Evolutionary conservation across 2,888 invertebrate species (phyloP).

Genomic region (Noctua fimbriata): DNA sequence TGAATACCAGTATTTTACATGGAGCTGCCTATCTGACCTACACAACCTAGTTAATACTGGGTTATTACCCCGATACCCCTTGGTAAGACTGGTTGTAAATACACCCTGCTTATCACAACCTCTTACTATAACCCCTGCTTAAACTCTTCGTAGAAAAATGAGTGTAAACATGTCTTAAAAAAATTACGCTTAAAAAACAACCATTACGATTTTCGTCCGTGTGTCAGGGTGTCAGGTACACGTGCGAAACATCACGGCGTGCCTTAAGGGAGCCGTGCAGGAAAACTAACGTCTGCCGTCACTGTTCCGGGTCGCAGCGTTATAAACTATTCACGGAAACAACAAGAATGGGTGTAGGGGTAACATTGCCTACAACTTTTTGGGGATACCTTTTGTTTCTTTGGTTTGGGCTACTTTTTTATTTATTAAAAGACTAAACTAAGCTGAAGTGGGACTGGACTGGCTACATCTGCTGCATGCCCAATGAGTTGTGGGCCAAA

Average conservation of each 20-base stretch:
- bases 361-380: neutral
- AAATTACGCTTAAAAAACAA: neutral
- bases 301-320: neutral
- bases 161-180: neutral
- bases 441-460: too few relatives aligned
- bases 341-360: neutral
- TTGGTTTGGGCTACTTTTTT: neutral
- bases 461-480: too few relatives aligned
- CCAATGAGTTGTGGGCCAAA: too few relatives aligned
- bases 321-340: conserved; percentile 41
- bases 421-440: neutral
- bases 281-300: conserved; percentile 19
- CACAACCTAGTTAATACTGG: neutral
- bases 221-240: neutral
- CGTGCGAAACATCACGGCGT: conserved; percentile 29
- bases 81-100: neutral
- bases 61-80: neutral
- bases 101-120: neutral
- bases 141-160: neutral
- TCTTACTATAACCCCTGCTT: neutral
- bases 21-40: neutral
- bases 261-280: conserved; percentile 44
- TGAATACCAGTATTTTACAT: neutral
- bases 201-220: neutral
- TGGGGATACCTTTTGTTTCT: neutral